These are phyloP conservation scores for Papilio gigon DNA, from an alignment of 2,888 invertebrate genomes.

Conservation along the genomic window DNA sequence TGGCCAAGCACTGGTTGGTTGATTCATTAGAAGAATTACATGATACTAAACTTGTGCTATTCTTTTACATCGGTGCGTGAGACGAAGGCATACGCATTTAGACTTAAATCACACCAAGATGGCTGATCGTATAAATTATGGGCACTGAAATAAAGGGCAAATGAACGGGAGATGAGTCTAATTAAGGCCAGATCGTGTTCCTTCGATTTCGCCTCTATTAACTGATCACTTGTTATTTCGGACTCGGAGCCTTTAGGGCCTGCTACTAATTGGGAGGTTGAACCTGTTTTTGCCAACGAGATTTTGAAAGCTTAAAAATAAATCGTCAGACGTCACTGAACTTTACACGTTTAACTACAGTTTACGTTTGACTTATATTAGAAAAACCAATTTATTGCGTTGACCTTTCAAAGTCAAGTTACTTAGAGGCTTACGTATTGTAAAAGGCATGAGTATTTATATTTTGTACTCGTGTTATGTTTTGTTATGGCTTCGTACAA, in stretches of 20 bases:
- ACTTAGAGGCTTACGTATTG: background rate
- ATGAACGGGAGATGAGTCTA: constrained; percentile 37
- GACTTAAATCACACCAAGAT: constrained; percentile 20
- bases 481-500: constrained; percentile 25
- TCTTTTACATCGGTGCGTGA: background rate
- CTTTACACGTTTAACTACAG: background rate
- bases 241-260: constrained; percentile 12
- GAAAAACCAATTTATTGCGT: background rate
- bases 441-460: constrained; percentile 10
- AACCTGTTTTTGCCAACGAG: constrained; percentile 19
- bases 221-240: constrained; percentile 38
- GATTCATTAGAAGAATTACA: background rate
- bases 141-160: constrained; percentile 35
- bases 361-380: background rate
- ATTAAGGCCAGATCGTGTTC: constrained; percentile 38
- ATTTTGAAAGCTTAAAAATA: constrained; percentile 7
- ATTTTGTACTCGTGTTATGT: background rate
- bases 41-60: background rate
- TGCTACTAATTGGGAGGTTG: constrained; percentile 32
- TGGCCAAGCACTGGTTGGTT: no score
- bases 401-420: background rate
- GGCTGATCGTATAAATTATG: constrained; percentile 24
- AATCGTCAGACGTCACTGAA: constrained; percentile 1
- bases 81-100: background rate
- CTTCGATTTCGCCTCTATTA: constrained; percentile 35